Conservation (phyloP, 2,113 vertebrate genomes). For the Synchiropus splendidus region DNA sequence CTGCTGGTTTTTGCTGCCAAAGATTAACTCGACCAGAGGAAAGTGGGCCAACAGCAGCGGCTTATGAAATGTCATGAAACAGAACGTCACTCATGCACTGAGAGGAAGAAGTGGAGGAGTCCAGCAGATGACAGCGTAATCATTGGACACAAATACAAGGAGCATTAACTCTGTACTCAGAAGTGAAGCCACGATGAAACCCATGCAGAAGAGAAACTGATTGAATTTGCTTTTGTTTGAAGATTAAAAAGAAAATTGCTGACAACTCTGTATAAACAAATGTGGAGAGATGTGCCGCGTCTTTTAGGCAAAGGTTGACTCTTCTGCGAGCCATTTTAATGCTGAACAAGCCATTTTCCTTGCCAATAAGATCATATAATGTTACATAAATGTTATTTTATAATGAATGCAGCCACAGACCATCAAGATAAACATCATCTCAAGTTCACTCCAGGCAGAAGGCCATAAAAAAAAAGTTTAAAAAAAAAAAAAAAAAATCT, state of each 20-base stretch:
- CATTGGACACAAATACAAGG: background rate
- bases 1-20: conserved; percentile 30
- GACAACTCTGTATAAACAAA: background rate
- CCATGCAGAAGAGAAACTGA: no score
- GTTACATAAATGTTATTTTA: no score
- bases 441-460: no score
- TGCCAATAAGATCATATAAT: no score
- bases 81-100: conserved; percentile 3
- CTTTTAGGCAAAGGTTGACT: no score
- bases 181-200: background rate
- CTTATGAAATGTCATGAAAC: conserved; percentile 33
- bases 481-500: no score
- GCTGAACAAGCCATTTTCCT: no score
- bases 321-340: no score
- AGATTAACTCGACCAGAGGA: conserved; percentile 40
- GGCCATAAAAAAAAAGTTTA: no score
- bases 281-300: no score
- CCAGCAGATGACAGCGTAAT: background rate
- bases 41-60: conserved; percentile 40
- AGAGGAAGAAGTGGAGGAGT: background rate
- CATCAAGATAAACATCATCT: background rate
- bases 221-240: background rate
- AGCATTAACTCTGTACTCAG: background rate
- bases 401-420: background rate
- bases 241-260: background rate